Base-by-base conservation (phyloP, 2,797 vertebrate genomes). In the Petrocephalus sullivani region DNA sequence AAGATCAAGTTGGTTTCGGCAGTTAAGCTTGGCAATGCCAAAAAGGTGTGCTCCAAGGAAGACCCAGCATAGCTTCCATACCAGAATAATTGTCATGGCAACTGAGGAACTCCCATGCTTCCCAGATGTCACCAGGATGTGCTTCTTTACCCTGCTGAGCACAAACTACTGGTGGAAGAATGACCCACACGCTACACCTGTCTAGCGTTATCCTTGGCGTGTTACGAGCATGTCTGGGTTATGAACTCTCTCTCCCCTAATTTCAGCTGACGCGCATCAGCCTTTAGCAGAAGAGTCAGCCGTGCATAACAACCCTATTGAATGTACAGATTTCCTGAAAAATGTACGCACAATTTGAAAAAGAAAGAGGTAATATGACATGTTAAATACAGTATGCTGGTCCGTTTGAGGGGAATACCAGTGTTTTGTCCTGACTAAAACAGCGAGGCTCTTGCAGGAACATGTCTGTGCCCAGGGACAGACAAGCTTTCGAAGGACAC, bases 31-130 rank as follows among this genome's bases (percentile, higher is more conserved):
- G 75, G 37, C 75, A 81, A n/a, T 46, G 41, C 41, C 41, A 81
- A 81, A 81, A 81, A 81, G 75, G 75, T 81, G 75, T 81, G 75
- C 41, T 81, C 41, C 41, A n/a, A n/a, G 75, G 75, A 81, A 49
- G 75, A 81, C 41, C 75, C 33, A 49, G n/a, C 37, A 81, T 78
- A 49, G 41, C 41, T 49, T 58, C 16, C 28, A n/a, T 58, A 53
- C 53, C 56, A n/a, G 83, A 85, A 85, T 16, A 61, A 78, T 88
- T 56, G 23, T 81, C 58, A 84, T 14, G 87, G 87, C 28, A 56
- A 88, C 6, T 19, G 46, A 88, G 56, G 46, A 81, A 84, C 81
- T 57, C 87, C 87, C 81, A 16, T 37, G 57, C 41, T 46, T 64
- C 49, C 2, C 1, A 9, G 23, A 85, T 88, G 57, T 84, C 23